A percentile compares a stretch with the other conserved stretches of the same genome.
These are phyloP conservation scores for Sinodicranocentrus sp. DNA, from an alignment of 2,888 invertebrate genomes.

Conservation along the genomic window DNA sequence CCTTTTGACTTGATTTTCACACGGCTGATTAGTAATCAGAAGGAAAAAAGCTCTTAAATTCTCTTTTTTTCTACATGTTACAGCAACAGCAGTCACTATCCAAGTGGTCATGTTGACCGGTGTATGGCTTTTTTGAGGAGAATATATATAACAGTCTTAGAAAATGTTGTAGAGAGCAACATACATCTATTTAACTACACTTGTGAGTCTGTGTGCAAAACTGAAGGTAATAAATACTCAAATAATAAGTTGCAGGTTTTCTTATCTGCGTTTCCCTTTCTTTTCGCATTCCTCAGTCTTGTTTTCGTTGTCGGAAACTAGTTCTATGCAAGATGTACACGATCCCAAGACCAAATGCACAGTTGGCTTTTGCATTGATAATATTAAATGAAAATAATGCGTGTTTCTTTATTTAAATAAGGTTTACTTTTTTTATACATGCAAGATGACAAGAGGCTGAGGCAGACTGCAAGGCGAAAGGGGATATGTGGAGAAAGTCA, in stretches of 20 bases:
- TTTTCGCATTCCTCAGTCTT: constrained; percentile 37
- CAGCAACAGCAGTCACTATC: constrained; percentile 28
- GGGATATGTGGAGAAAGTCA: too few species aligned
- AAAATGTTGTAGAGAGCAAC: too few species aligned
- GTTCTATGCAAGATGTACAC: constrained; percentile 11
- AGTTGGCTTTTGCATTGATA: not conserved
- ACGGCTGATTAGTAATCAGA: constrained; percentile 55
- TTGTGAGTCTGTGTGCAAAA: constrained; percentile 17
- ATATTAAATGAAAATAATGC: constrained; percentile 5
- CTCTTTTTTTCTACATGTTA: constrained; percentile 26
- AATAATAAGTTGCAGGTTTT: constrained; percentile 51
- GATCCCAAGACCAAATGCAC: too few species aligned
- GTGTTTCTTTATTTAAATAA: not conserved
- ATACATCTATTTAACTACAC: too few species aligned
- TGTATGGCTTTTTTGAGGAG: not conserved
- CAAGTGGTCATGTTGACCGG: constrained; percentile 2
- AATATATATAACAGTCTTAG: too few species aligned
- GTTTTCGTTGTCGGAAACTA: constrained; percentile 43
- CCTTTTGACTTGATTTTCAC: constrained; percentile 47
- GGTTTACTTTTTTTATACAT: constrained; percentile 1
- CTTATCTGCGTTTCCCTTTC: constrained; percentile 21
- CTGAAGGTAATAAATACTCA: constrained; percentile 47
- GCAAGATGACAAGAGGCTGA: not conserved
- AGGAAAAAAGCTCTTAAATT: constrained; percentile 20
- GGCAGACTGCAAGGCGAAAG: too few species aligned